Base-by-base conservation (phyloP, 2,797 vertebrate genomes). In the Bradypodion ventrale region DNA sequence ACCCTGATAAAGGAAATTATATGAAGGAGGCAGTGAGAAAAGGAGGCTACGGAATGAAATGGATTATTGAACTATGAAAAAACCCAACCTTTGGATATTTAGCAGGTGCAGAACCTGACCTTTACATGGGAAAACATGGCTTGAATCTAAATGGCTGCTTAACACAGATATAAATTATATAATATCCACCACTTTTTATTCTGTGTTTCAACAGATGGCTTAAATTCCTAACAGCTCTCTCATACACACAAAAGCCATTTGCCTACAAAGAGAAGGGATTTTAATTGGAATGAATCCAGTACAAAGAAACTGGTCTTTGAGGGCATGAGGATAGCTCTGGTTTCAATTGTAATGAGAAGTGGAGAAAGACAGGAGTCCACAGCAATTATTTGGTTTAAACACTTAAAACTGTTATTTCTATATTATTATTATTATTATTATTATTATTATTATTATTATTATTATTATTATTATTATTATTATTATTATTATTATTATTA, bases 51-150 rank as follows among this genome's bases (percentile, higher is more conserved):
- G 42, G 72, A 76, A 78, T 72, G 82, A 83, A 87, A 81, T 80
- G 35, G 73, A 80, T 65, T 70, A 25, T 72, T 81, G 82, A 80
- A 87, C 77, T 84, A 76, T 77, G 86, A 69, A 72, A 44, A 70
- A 81, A 72, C 78, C 78, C 78, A 87, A 73, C 80, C 78, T 81
- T 84, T 81, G 77, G 73, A 84, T 84, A 80, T 70, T 78, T 68
- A 78, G 79, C 83, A 82, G 86, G 83, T 78, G 83, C 83, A 66
- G 78, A 81, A 40, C 63, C 82, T 87, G 78, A 87, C 86, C 82
- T 84, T 87, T 87, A 76, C 78, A 59, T 60, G 32, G 63, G 68
- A 72, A 81, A 82, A 82, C 68, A 78, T 27, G 16, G 60, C 60
- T 73, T 59, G 74, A 74, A 82, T 82, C 75, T 78, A 66, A 87